Evolutionary conservation across 2,797 vertebrate genomes (phyloP).

Genomic region (Oophaga sylvatica): DNA sequence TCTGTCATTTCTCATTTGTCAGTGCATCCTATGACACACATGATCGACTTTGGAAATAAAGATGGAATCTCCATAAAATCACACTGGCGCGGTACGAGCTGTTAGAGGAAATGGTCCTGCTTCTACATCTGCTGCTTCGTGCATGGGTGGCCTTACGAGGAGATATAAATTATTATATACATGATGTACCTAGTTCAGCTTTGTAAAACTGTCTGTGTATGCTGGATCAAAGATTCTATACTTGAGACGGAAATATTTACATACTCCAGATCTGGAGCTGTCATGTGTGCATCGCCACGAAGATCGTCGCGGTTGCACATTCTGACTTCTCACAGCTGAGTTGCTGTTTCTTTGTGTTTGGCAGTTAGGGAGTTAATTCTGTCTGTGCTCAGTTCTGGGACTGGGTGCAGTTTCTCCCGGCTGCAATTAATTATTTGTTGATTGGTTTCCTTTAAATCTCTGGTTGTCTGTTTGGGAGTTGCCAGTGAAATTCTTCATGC

Average conservation of each 20-base stretch:
- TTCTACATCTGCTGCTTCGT: conserved; percentile 53
- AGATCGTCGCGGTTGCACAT: too few species aligned
- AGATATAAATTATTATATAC: conserved; percentile 36
- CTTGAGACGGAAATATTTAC: not conserved
- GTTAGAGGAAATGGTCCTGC: conserved; percentile 55
- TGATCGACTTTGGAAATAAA: conserved; percentile 48
- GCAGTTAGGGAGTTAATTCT: too few species aligned
- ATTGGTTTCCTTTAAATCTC: too few species aligned
- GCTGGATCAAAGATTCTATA: not conserved
- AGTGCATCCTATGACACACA: conserved; percentile 46
- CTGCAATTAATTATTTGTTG: too few species aligned
- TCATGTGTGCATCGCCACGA: too few species aligned
- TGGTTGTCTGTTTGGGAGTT: too few species aligned
- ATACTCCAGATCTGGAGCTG: not conserved
- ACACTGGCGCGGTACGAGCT: conserved; percentile 42
- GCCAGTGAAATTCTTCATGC: too few species aligned
- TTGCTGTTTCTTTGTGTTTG: too few species aligned
- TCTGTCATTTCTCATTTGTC: conserved; percentile 51
- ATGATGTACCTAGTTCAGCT: conserved; percentile 25
- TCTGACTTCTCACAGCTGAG: too few species aligned
- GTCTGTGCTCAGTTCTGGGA: too few species aligned
- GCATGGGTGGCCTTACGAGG: conserved; percentile 53
- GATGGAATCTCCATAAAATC: conserved; percentile 57
- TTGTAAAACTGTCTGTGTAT: not conserved
- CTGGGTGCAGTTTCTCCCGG: too few species aligned